A percentile compares a stretch with the other conserved stretches of the same genome.
Evolutionary conservation across 2,113 vertebrate genomes (phyloP).

Genomic region (Myodes glareolus): DNA sequence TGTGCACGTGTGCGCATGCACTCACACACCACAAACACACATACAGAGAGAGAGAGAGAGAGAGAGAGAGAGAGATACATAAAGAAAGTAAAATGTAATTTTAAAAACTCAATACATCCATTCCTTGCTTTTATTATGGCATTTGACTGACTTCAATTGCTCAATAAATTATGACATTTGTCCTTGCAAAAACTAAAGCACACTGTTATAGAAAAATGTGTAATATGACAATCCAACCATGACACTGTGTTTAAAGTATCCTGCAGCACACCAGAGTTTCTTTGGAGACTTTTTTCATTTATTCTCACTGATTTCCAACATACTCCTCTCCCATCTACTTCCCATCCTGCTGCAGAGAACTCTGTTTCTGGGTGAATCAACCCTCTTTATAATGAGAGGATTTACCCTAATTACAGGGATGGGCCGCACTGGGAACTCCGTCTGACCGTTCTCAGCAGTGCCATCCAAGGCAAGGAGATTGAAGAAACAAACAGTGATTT

Average conservation of each 20-base stretch:
- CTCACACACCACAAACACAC: not conserved
- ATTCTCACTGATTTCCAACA: not conserved
- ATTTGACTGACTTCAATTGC: not conserved
- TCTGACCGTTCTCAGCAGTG: not conserved
- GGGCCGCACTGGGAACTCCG: not conserved
- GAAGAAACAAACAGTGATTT: not conserved
- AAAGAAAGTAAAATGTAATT: not conserved
- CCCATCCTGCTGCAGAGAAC: not conserved
- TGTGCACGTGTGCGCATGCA: fast-evolving
- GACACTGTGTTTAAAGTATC: not conserved
- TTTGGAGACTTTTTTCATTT: not conserved
- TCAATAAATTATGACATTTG: not conserved
- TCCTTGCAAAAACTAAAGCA: not conserved
- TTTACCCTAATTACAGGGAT: not conserved
- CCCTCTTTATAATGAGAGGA: not conserved
- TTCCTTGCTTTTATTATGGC: not conserved
- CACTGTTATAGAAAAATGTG: not conserved
- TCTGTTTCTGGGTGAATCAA: not conserved
- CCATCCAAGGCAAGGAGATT: fast-evolving
- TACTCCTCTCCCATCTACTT: not conserved
- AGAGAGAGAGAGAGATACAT: not conserved
- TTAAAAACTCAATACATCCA: not conserved
- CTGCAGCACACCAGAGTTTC: not conserved
- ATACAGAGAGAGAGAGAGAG: not conserved
- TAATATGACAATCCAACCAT: not conserved